Base-by-base conservation (phyloP, 2,888 invertebrate species). In the Miltochrista miniata region DNA sequence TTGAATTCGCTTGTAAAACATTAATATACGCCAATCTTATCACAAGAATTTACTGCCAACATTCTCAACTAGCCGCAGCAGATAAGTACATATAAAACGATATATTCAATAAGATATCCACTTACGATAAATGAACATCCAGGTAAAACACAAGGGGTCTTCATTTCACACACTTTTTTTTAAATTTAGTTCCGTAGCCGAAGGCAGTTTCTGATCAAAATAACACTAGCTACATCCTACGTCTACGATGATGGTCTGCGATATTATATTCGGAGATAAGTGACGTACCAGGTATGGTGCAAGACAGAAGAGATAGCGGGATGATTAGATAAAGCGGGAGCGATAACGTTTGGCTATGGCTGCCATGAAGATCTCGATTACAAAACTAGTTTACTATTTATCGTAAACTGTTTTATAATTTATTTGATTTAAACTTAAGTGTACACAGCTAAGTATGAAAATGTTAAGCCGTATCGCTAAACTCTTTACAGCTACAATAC, bases 81-180 rank as follows among this genome's bases (percentile, higher is more conserved):
- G 18, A 48, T 13, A 24, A 42, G 43, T 33, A 37, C 2, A 48
- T n/a, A 30, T 34, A 41, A 34, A n/a, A 29, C 10, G 35, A 10
- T 10, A 60, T 45, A 38, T 38, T 39, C 43, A 3, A 44, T 46
- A 2, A 47, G 39, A 55, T 33, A 46, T 2, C 30, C 65, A 83
- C 89, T 89, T 57, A 89, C 89, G 51, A 87, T 68, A 34, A 56
- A 56, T 7, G 72, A 75, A 58, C 88, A 88, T 63, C 89, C 83
- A 13, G 87, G 87, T 10, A 88, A 42, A n/a, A 86, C 56, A 57
- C 89, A 88, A 11, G 82, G 80, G 34, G 68, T 70, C 70, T 81
- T 84, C 88, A 87, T 89, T 51, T 13, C 74, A 41, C 39, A 48
- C 41, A 48, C 47, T 51, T 7, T 30, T 40, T 48, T 47, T 11